These are phyloP conservation scores for Bubo bubo DNA, from an alignment of 2,113 vertebrate species.

Conservation along the genomic window DNA sequence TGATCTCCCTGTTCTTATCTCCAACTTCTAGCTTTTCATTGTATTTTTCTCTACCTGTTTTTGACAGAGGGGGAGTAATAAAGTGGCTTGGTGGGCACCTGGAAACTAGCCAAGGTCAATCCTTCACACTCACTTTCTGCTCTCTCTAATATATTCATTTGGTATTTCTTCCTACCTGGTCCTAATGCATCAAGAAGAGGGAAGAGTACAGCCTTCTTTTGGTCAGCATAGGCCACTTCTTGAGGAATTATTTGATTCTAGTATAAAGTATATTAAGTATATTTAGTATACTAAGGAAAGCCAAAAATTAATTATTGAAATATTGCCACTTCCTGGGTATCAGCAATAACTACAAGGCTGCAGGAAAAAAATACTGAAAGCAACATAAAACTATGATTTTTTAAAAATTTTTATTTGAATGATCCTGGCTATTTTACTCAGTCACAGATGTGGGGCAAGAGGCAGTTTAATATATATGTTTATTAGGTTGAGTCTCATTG, in stretches of 20 bases:
- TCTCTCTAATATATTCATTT: background rate
- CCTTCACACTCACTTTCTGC: background rate
- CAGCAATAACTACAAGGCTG: background rate
- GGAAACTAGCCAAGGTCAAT: background rate
- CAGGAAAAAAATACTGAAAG: background rate
- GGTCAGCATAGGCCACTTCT: background rate
- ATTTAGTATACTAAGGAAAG: background rate
- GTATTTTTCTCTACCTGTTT: background rate
- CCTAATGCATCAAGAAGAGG: background rate
- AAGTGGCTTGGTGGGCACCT: background rate
- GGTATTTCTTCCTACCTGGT: background rate
- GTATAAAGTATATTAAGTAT: background rate
- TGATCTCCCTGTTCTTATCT: background rate
- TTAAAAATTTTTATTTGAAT: background rate
- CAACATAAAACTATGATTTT: background rate
- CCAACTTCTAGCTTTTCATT: background rate
- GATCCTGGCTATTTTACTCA: background rate
- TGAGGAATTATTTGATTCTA: background rate
- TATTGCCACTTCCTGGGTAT: background rate
- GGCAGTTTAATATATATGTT: background rate
- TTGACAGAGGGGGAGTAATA: background rate
- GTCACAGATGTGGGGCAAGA: background rate
- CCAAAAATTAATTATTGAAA: background rate
- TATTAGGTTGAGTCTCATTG: background rate
- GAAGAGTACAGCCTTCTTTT: background rate